Base-by-base conservation (phyloP, 2,113 vertebrate genomes). In the Pygoscelis antarcticus region DNA sequence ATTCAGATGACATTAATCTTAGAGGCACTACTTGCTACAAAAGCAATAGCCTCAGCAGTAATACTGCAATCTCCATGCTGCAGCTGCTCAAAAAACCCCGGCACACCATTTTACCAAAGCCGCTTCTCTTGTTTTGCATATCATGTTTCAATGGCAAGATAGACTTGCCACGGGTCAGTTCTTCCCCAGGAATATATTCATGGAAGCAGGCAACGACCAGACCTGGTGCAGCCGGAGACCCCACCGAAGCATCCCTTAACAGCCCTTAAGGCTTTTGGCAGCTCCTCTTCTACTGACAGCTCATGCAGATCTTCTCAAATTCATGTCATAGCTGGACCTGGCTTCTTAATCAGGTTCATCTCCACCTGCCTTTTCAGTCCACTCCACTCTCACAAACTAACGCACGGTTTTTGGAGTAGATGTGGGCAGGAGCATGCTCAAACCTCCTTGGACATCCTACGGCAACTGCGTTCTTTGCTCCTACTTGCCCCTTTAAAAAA, bases 371-470 rank as follows among this genome's bases (percentile, higher is more conserved):
- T 60, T 44, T 34, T 20, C 42, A 40, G 44, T 9, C 54, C 30
- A 9, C 38, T 44, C 51, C 9, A 30, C 32, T 25, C 36, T 40
- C 16, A 22, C 32, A 26, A 32, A 70, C 42, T 10, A 34, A 25
- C 0, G 4, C 14, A 6, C 0, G 0, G 8, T 0, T 54, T 77
- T 64, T 36, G 40, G 19, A 80, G 70, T 2, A 64, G 46, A 38
- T 5, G n/a, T 3, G 10, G 29, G 20, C 68, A 77, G 54, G 6
- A 52, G 22, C n/a, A 66, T 10, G 4, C n/a, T 21, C 57, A 32
- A 47, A 27, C 16, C 40, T 34, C 64, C 74, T 21, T 4, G 32
- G 55, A 61, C 32, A 57, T 29, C n/a, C 27, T 36, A 49, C 0
- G 8, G 42, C 40, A 47, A 26, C 27, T 22, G 11, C 0, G 0